Evolutionary conservation across 2,888 invertebrate species (phyloP).

Genomic region (Zaprionus lineosus): DNA sequence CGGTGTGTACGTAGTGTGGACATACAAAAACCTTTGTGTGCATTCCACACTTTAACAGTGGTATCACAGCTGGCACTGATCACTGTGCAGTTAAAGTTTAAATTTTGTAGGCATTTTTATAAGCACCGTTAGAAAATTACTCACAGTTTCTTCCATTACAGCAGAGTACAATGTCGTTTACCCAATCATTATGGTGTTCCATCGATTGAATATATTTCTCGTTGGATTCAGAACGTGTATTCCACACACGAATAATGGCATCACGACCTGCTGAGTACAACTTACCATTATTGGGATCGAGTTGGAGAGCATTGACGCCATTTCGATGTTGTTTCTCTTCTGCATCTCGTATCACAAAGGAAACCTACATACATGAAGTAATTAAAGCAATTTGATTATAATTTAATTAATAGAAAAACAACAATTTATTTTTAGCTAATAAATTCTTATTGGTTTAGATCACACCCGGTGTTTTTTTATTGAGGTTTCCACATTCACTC

Average conservation of each 20-base stretch:
- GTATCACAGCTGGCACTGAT: constrained; percentile 99
- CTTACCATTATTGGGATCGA: constrained; percentile 92
- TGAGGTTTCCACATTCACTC: constrained; percentile 39
- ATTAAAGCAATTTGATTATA: constrained; percentile 1
- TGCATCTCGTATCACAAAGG: constrained; percentile 98
- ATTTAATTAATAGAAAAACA: constrained; percentile 30
- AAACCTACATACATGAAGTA: constrained; percentile 86
- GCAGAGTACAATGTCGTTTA: constrained; percentile 98
- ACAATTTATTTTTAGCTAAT: too few relatives aligned
- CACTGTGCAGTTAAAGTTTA: too few relatives aligned
- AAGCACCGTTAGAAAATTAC: too few relatives aligned
- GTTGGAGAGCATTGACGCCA: constrained; percentile 97
- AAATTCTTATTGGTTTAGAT: too few relatives aligned
- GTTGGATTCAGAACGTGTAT: constrained; percentile 85
- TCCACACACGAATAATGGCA: constrained; percentile 97
- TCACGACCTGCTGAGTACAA: constrained; percentile 96
- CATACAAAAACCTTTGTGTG: constrained; percentile 99
- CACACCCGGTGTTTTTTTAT: constrained; percentile 55
- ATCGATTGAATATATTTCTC: constrained; percentile 96
- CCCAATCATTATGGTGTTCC: constrained; percentile 99
- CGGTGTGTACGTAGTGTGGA: constrained; percentile 98
- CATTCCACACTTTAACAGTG: constrained; percentile 99
- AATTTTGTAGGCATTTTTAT: too few relatives aligned
- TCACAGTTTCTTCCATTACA: constrained; percentile 97
- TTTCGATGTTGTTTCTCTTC: constrained; percentile 96